These are phyloP conservation scores for Leptobrachium leishanense DNA, from an alignment of 2,113 vertebrate genomes.

Conservation along the genomic window DNA sequence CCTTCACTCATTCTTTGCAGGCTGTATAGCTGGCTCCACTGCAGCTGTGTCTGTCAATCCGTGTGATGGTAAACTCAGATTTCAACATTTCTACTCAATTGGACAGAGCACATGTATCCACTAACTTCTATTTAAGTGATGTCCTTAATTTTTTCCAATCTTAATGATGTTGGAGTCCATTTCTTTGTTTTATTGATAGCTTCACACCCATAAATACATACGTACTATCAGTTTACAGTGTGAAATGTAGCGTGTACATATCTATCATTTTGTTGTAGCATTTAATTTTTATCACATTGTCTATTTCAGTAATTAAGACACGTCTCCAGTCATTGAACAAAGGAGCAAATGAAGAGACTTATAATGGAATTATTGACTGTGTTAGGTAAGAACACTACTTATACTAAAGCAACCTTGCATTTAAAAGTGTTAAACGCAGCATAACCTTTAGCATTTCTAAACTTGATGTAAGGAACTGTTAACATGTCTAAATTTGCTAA, in stretches of 20 bases:
- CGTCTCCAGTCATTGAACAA: conserved; percentile 75
- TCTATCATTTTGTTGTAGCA: too few species aligned
- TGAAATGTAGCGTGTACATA: too few species aligned
- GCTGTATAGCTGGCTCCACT: conserved; percentile 67
- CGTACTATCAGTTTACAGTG: too few species aligned
- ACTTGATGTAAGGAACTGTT: too few species aligned
- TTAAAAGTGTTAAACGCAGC: not conserved
- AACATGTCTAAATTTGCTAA: not conserved
- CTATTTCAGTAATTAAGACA: conserved; percentile 73
- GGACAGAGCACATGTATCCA: too few species aligned
- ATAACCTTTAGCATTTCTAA: not conserved
- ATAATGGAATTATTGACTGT: conserved; percentile 75
- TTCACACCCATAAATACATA: too few species aligned
- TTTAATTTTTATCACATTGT: not conserved
- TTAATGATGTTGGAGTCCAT: too few species aligned
- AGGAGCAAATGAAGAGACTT: conserved; percentile 74
- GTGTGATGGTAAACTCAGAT: conserved; percentile 69
- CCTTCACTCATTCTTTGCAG: conserved; percentile 75
- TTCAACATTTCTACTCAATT: not conserved
- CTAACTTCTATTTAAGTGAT: too few species aligned
- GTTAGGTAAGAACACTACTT: conserved; percentile 61
- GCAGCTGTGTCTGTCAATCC: conserved; percentile 75
- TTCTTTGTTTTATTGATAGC: too few species aligned
- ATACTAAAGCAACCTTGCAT: not conserved
- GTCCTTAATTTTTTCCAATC: too few species aligned